Evolutionary conservation across 1,140 invertebrate genomes (phyloP), one percentile per base, ranked within the genome.

Genomic region (Trinorchestia longiramus): DNA sequence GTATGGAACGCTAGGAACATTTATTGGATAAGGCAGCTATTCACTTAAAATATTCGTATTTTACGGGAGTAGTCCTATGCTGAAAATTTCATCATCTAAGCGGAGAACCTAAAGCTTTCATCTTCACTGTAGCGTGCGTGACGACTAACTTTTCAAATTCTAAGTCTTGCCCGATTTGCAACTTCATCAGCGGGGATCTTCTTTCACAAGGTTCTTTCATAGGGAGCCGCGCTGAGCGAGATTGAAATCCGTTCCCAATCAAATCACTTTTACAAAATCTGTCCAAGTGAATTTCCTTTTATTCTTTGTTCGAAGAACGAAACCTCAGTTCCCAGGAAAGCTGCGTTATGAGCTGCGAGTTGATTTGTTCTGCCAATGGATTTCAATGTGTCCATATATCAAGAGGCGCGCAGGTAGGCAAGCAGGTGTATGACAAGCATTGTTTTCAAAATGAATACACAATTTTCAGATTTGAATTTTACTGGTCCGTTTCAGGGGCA

Each of bases 171-270:
- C 28, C 62, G 62, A 77, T 91, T 91, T 91, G 43, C 88, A 91
- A 43, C 88, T 91, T 91, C 88, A 91, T 91, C 88, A 91, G 88
- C 41, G 88, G 41, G 28, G 88, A 91, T 91, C 88, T 91, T 43
- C 88, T 43, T 91, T 44, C 41, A 91, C 19, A 17, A 91, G 43
- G 43, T 91, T 91, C 88, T 91, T 91, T 91, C 43, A 42, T 91
- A 43, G 88, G 41, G 88, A 43, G 88, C 41, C 88, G 6, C 88
- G 62, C 88, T 44, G 41, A 19, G 41, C 88, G 43, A 91, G 43
- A 91, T 91, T 91, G 88, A 91, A 91, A 91, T 91, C 88, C 88
- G 88, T 91, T 91, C 88, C 88, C 88, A 91, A 91, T 91, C 88
- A 91, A 91, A 91, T 91, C 88, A 91, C 41, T 91, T 91, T 91